These are phyloP conservation scores for Apotomis betuletana DNA, from an alignment of 2,888 invertebrate species.

Conservation along the genomic window DNA sequence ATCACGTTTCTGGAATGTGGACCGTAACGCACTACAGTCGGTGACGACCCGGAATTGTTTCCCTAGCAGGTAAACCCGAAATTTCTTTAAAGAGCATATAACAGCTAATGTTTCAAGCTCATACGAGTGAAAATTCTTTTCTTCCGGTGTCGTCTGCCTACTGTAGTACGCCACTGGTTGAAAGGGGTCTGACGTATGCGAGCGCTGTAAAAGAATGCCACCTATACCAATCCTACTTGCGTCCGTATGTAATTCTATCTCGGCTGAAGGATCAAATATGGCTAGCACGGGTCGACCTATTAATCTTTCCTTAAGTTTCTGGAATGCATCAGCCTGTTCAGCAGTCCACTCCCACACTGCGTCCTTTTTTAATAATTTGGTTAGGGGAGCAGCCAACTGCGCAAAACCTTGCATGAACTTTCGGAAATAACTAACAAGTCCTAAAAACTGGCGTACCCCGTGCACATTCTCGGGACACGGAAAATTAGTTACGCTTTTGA, in stretches of 20 bases:
- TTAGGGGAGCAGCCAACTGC: neutral
- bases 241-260: too few species aligned
- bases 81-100: constrained; percentile 32
- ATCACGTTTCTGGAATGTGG: constrained; percentile 33
- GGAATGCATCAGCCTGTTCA: too few species aligned
- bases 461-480: too few species aligned
- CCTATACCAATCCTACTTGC: too few species aligned
- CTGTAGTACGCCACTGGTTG: constrained; percentile 37
- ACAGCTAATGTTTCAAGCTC: constrained; percentile 37
- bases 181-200: neutral
- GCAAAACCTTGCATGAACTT: neutral
- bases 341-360: too few species aligned
- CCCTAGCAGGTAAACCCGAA: constrained; percentile 39
- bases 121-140: constrained; percentile 35
- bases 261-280: too few species aligned
- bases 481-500: too few species aligned
- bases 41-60: constrained; percentile 27
- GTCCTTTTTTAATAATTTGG: neutral
- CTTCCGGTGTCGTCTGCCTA: constrained; percentile 32
- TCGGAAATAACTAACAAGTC: neutral
- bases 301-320: too few species aligned
- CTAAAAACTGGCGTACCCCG: too few species aligned
- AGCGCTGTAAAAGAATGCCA: too few species aligned
- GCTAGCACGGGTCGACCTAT: too few species aligned
- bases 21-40: constrained; percentile 29